These are phyloP conservation scores for Brachyistius frenatus DNA, from an alignment of 2,113 vertebrate species.

Conservation along the genomic window DNA sequence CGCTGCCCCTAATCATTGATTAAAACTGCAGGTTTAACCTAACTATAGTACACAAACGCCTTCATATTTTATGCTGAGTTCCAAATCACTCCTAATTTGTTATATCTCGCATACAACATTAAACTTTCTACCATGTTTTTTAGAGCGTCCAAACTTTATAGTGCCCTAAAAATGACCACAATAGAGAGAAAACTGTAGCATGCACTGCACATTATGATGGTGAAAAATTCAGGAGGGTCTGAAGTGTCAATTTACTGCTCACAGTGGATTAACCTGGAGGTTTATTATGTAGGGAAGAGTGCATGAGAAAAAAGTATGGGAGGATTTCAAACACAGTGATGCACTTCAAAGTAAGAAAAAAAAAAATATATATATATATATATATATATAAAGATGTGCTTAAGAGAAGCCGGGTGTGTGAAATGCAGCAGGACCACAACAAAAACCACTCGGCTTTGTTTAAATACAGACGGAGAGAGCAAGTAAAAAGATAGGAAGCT, in stretches of 20 bases:
- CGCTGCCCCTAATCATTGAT: no score
- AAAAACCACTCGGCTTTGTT: neutral
- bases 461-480: neutral
- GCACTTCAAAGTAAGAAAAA: neutral
- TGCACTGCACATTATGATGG: no score
- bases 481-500: neutral
- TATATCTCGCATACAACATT: neutral
- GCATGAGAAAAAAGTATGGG: neutral
- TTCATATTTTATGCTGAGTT: no score
- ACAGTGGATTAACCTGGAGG: no score
- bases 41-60: no score
- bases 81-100: neutral
- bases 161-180: no score
- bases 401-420: neutral
- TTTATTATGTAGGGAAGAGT: no score
- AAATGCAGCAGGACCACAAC: neutral
- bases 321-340: neutral
- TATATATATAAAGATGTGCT: no score
- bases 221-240: neutral
- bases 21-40: no score
- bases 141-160: no score
- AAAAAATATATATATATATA: neutral
- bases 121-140: no score
- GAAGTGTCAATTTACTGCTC: neutral
- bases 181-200: no score